Evolutionary conservation across 2,113 vertebrate genomes (phyloP).

Genomic region (Bucco capensis): DNA sequence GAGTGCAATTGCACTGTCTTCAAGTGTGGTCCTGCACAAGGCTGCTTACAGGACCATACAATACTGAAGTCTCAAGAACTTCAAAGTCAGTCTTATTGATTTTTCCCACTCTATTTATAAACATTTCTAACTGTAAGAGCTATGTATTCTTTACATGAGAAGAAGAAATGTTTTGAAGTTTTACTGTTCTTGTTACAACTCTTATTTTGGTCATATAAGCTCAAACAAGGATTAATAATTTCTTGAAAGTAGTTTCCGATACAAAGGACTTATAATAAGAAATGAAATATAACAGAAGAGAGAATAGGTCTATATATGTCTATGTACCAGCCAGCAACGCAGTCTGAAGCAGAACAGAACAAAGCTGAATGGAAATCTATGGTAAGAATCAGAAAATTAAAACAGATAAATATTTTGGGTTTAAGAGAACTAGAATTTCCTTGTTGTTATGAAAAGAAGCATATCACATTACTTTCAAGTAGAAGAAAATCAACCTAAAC

Average conservation of each 20-base stretch:
- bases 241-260: neutral
- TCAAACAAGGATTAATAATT: neutral
- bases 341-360: neutral
- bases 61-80: neutral
- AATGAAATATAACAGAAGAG: neutral
- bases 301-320: neutral
- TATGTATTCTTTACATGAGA: neutral
- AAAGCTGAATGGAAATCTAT: neutral
- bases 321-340: neutral
- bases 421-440: neutral
- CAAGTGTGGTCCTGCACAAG: neutral
- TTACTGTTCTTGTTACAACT: neutral
- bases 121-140: neutral
- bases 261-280: neutral
- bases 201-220: neutral
- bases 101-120: accelerated
- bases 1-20: neutral
- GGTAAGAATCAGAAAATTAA: neutral
- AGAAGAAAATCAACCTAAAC: neutral
- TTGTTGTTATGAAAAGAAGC: neutral
- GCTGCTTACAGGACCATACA: neutral
- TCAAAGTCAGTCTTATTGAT: neutral
- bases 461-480: neutral
- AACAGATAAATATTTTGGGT: neutral
- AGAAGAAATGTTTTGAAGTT: neutral